Conservation (phyloP, 1,140 invertebrate genomes). For the Aphis gossypii region DNA sequence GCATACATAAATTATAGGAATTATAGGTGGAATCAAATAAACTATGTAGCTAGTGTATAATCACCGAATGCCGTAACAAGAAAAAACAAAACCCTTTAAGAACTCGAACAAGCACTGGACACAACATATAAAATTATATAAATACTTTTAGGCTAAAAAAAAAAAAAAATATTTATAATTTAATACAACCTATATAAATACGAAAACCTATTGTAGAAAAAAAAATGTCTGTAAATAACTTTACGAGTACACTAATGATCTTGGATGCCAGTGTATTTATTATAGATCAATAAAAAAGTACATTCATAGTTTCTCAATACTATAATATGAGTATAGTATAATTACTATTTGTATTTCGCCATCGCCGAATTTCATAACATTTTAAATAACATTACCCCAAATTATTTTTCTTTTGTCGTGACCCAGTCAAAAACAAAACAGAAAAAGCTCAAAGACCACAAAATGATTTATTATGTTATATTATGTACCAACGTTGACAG, state of each 20-base stretch:
- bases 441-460: conserved; percentile 47
- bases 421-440: conserved; percentile 26
- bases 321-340: background rate
- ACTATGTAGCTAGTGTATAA: background rate
- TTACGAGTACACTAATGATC: background rate
- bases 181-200: background rate
- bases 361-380: conserved; percentile 34
- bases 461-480: conserved; percentile 51
- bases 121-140: background rate
- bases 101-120: too few species aligned
- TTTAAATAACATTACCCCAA: conserved; percentile 38
- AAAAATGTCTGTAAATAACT: background rate
- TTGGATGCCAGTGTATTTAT: background rate
- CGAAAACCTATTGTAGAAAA: background rate
- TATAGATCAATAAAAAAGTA: background rate
- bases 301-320: too few species aligned
- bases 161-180: background rate
- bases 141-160: background rate
- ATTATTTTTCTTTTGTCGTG: background rate
- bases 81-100: background rate
- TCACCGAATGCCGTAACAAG: background rate
- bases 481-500: background rate
- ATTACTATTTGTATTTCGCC: background rate
- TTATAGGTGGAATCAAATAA: background rate
- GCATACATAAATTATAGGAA: too few species aligned